phyloP scores from a whole-genome alignment of 1,140 invertebrate genomes.

The Saccostrea glomerata region DNA sequence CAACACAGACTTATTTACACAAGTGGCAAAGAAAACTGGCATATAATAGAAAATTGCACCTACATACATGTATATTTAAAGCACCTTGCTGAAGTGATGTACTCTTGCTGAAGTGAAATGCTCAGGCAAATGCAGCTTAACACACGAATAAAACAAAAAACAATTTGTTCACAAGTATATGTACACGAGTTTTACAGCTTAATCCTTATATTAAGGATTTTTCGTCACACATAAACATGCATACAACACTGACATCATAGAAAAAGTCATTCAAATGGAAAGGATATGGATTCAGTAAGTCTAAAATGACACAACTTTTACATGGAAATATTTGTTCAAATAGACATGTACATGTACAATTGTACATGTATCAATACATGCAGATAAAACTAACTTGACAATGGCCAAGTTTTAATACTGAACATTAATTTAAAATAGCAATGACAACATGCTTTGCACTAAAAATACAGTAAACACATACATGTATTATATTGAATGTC shows the following conservation, averaged over 20 bases:
- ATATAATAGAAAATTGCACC: slow-evolving; percentile 23
- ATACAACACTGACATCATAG: not conserved
- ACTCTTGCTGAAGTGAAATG: not conserved
- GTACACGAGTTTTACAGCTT: not conserved
- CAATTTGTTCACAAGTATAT: not conserved
- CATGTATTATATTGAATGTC: too few relatives aligned
- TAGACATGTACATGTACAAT: not conserved
- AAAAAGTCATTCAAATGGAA: not conserved
- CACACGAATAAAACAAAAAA: not conserved
- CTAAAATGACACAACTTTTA: not conserved
- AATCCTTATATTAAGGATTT: not conserved
- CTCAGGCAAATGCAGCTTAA: not conserved
- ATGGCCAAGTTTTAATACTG: not conserved
- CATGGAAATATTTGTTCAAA: not conserved
- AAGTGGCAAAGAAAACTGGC: slow-evolving; percentile 22
- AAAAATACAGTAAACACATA: not conserved
- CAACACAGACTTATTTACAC: not conserved
- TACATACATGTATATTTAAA: not conserved
- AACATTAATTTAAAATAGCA: not conserved
- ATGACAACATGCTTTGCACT: not conserved
- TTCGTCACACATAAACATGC: not conserved
- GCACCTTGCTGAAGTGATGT: slow-evolving; percentile 7
- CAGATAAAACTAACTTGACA: too few relatives aligned
- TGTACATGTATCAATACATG: too few relatives aligned
- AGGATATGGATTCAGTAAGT: not conserved